Evolutionary conservation across 2,797 vertebrate genomes (phyloP), one percentile per base, ranked within the genome.

Genomic region (Sebastes diaconus): DNA sequence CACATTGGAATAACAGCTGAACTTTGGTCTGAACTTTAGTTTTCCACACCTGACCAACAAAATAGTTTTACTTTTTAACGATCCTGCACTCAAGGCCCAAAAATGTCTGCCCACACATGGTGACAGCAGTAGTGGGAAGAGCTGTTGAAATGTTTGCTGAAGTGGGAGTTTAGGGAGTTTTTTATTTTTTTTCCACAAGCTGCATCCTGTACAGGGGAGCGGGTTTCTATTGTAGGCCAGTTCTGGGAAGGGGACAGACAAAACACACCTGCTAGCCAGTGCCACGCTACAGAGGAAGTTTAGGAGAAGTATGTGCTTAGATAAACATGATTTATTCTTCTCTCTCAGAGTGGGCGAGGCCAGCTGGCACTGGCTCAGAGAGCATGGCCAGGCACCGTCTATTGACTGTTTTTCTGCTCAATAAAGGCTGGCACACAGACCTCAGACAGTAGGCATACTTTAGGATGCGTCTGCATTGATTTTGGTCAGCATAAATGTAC

Each of bases 191-290:
- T 93, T 95, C 95, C 96, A 97, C 96, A 97, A 98, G 97, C 97
- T 98, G 97, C 97, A 97, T 99, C 98, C 98, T 98, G 97, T 95
- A 91, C 79, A 63, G 64, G 36, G 83, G 73, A 83, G 58, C 58
- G 58, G 68, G 94, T 93, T 96, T 96, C 96, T 96, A 97, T 97
- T 97, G 97, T 97, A 92, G 95, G 91, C 92, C 90, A 90, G 89
- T 94, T 95, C 95, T 97, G 96, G 96, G 96, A 97, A 97, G 82
- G 89, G 90, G 92, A 93, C 95, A 97, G 96, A 96, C 95, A 96
- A 94, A 97, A 96, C 95, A 93, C 97, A 99, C 97, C 98, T 99
- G 97, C 96, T 95, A 94, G 95, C 95, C 94, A 96, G 95, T 96
- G 96, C 96, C 96, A 95, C 91, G 93, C 96, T 95, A 88, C 94